Evolutionary conservation across 2,888 invertebrate species (phyloP).

Genomic region (Philereme transversata): DNA sequence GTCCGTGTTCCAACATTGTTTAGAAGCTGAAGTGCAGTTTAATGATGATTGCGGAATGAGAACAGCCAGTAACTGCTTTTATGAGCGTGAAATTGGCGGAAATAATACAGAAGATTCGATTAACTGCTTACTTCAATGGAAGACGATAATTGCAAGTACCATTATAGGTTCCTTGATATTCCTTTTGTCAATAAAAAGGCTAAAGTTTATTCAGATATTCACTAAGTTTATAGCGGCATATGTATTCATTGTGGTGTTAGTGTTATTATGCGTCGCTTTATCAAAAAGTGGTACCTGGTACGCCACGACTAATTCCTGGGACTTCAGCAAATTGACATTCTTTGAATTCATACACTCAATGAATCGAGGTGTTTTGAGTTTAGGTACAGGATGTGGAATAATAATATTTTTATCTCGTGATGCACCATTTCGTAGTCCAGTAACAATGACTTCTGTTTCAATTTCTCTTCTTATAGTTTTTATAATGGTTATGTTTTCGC

Average conservation of each 20-base stretch:
- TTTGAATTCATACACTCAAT: constrained; percentile 47
- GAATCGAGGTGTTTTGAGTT: constrained; percentile 54
- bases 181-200: constrained; percentile 60
- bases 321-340: constrained; percentile 42
- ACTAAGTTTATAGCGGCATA: constrained; percentile 55
- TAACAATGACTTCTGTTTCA: constrained; percentile 69
- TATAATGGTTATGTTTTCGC: constrained; percentile 51
- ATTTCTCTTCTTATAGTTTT: constrained; percentile 56
- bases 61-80: constrained; percentile 70
- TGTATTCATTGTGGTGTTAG: constrained; percentile 50
- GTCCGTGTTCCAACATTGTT: constrained; percentile 70
- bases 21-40: constrained; percentile 65
- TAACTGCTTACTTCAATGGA: constrained; percentile 58
- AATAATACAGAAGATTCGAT: constrained; percentile 50
- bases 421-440: constrained; percentile 69
- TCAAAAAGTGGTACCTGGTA: constrained; percentile 71
- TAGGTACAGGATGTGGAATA: constrained; percentile 67
- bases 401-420: constrained; percentile 61
- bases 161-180: constrained; percentile 52
- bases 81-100: constrained; percentile 63
- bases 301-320: constrained; percentile 49
- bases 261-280: constrained; percentile 62
- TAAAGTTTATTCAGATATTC: constrained; percentile 53
- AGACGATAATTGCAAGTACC: constrained; percentile 49
- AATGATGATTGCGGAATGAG: constrained; percentile 69